Conservation (phyloP, 2,113 vertebrate species). For the Ovibos moschatus region DNA sequence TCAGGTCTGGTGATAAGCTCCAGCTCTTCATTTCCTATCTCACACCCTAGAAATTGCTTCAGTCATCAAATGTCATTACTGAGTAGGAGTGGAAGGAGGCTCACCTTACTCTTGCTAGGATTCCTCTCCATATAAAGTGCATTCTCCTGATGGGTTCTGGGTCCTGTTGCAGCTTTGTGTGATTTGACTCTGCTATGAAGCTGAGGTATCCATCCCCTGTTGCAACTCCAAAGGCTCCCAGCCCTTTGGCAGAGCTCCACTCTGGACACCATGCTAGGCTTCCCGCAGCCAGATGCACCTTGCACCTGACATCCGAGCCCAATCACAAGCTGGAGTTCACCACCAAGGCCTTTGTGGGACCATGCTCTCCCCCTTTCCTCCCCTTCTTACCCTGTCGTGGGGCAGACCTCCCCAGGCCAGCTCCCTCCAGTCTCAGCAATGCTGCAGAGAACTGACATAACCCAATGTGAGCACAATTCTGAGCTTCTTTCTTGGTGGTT, state of each 20-base stretch:
- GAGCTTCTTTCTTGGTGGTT: neutral
- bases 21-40: neutral
- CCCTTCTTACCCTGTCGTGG: neutral
- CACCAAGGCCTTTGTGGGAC: too few species aligned
- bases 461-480: neutral
- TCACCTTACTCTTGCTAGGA: neutral
- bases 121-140: neutral
- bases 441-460: neutral
- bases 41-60: neutral
- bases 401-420: neutral
- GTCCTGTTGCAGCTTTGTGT: neutral
- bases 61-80: neutral
- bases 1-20: neutral
- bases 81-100: neutral
- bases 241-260: neutral
- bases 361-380: accelerated
- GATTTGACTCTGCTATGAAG: neutral
- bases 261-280: neutral
- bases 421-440: neutral
- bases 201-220: neutral
- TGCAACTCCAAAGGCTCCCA: accelerated
- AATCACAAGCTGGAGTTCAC: neutral
- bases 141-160: neutral
- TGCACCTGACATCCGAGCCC: too few species aligned
- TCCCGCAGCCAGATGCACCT: neutral